These are phyloP conservation scores for Thera britannica DNA, from an alignment of 2,888 invertebrate species.

Conservation along the genomic window DNA sequence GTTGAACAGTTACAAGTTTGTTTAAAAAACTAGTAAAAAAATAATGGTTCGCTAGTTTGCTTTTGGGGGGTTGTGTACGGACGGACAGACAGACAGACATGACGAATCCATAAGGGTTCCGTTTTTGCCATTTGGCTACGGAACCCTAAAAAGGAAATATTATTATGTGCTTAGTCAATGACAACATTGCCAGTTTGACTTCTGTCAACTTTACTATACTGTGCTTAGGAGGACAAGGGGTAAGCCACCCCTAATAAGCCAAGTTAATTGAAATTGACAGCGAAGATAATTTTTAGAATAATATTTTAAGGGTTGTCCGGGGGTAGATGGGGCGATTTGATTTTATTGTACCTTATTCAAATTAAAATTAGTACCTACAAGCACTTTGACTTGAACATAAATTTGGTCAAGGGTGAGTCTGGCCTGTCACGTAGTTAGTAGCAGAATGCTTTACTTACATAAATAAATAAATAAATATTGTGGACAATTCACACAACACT, in stretches of 20 bases:
- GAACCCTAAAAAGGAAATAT: too few relatives aligned
- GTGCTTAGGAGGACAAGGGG: slow-evolving; percentile 20
- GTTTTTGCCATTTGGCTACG: too few relatives aligned
- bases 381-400: neutral
- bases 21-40: too few relatives aligned
- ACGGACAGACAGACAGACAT: too few relatives aligned
- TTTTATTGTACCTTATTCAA: slow-evolving; percentile 23
- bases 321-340: slow-evolving; percentile 22
- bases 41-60: too few relatives aligned
- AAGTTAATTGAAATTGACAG: slow-evolving; percentile 43
- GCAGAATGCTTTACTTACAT: too few relatives aligned
- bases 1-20: too few relatives aligned
- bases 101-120: too few relatives aligned
- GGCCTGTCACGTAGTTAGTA: neutral
- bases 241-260: slow-evolving; percentile 38
- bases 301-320: slow-evolving; percentile 32
- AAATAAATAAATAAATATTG: too few relatives aligned
- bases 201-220: slow-evolving; percentile 7
- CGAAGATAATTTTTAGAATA: slow-evolving; percentile 34
- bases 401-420: neutral
- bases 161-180: too few relatives aligned
- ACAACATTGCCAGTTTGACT: neutral
- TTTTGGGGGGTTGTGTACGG: too few relatives aligned
- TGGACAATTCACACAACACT: too few relatives aligned
- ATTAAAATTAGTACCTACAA: slow-evolving; percentile 9